These are phyloP conservation scores for Ditylenchus weischeri DNA, from an alignment of 2,888 invertebrate species.

Conservation along the genomic window DNA sequence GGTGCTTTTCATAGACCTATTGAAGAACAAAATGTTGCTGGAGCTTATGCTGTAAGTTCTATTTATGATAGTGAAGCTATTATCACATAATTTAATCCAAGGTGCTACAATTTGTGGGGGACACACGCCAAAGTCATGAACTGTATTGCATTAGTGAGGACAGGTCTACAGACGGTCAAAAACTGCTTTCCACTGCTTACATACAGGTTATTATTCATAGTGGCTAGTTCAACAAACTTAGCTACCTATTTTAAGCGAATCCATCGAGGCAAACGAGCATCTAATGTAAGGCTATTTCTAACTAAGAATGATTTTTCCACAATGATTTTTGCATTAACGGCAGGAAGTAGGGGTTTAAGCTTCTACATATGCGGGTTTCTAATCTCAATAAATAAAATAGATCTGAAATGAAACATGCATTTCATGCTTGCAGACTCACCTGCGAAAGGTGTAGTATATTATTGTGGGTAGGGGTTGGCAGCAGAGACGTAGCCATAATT, in stretches of 20 bases:
- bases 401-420: too few relatives aligned
- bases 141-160: conserved; percentile 42
- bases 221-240: too few relatives aligned
- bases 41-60: conserved; percentile 46
- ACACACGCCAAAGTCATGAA: conserved; percentile 46
- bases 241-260: conserved; percentile 22
- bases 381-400: too few relatives aligned
- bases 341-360: too few relatives aligned
- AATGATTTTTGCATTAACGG: too few relatives aligned
- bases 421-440: too few relatives aligned
- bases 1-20: conserved; percentile 51
- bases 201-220: conserved; percentile 27
- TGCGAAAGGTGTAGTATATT: too few relatives aligned
- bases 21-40: conserved; percentile 50
- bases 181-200: conserved; percentile 27
- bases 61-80: too few relatives aligned
- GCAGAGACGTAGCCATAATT: too few relatives aligned
- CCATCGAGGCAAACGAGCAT: conserved; percentile 48
- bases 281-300: conserved; percentile 25
- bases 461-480: too few relatives aligned
- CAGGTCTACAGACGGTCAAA: conserved; percentile 25
- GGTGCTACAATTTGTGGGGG: conserved; percentile 55
- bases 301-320: too few relatives aligned
- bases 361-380: too few relatives aligned
- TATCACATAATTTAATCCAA: conserved; percentile 5